Conservation (phyloP, 37 sponge, comb jelly and placozoan species). For the Mnemiopsis leidyi region DNA sequence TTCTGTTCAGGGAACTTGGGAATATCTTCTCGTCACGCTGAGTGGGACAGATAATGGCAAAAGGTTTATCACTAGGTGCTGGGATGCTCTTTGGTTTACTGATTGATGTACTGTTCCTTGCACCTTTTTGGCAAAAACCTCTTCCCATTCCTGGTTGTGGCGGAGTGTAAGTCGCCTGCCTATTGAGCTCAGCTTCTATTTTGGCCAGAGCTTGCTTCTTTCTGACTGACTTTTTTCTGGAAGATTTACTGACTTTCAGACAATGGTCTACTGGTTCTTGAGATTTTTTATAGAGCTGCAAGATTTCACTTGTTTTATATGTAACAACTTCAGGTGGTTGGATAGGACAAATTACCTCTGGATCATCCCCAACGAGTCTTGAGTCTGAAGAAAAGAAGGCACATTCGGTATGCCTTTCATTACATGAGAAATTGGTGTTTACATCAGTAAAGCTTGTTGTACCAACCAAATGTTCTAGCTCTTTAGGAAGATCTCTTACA, state of each 20-base stretch:
- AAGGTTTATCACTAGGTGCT: background rate
- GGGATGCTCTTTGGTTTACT: background rate
- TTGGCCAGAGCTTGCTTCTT: background rate
- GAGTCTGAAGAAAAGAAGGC: background rate
- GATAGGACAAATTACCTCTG: background rate
- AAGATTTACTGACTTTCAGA: slow-evolving; percentile 5
- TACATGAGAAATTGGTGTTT: background rate
- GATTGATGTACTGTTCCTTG: background rate
- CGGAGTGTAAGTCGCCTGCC: background rate
- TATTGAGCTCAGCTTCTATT: background rate
- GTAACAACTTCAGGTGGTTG: background rate
- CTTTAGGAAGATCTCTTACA: background rate
- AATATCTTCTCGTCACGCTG: background rate
- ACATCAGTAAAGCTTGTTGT: background rate
- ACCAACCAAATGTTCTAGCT: background rate
- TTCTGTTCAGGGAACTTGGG: background rate
- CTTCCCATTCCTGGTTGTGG: slow-evolving; percentile 43
- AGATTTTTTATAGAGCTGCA: background rate
- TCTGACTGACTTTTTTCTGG: background rate
- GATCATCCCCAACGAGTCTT: background rate
- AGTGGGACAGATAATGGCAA: background rate
- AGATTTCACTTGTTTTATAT: background rate
- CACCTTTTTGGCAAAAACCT: slow-evolving; percentile 13
- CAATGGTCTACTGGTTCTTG: background rate
- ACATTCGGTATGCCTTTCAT: background rate